phyloP scores from a whole-genome alignment of 35 echinoderm and acorn worm genomes.

The Ophioderma brevispina region DNA sequence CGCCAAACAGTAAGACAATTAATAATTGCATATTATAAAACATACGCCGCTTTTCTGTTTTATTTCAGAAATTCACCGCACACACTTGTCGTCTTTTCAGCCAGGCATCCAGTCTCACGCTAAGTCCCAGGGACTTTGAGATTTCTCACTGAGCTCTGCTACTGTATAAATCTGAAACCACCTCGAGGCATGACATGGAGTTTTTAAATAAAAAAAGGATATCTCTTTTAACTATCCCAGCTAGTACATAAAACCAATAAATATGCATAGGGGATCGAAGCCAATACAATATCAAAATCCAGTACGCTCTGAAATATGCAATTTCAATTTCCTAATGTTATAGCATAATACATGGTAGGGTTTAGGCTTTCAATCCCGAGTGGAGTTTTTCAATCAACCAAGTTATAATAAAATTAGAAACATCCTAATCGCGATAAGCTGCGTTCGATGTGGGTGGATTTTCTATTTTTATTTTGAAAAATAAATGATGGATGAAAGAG shows the following conservation, averaged over 20 bases:
- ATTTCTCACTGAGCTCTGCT: too few species aligned
- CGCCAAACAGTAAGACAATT: too few species aligned
- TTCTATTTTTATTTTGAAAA: not conserved
- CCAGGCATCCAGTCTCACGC: too few species aligned
- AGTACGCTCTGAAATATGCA: not conserved
- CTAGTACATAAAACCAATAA: constrained; percentile 1
- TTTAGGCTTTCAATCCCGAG: not conserved
- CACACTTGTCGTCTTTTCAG: too few species aligned
- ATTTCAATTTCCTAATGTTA: constrained; percentile 3
- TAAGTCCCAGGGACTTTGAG: too few species aligned
- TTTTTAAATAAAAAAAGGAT: not conserved
- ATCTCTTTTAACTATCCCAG: not conserved
- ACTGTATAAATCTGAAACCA: too few species aligned
- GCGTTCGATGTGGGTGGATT: not conserved
- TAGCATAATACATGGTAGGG: not conserved
- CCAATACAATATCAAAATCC: not conserved
- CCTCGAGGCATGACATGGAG: not conserved
- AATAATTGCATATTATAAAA: too few species aligned
- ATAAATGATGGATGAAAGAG: constrained; percentile 1
- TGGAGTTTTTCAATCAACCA: not conserved
- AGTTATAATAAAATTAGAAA: not conserved
- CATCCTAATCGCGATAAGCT: not conserved
- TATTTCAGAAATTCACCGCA: too few species aligned
- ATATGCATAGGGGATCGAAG: not conserved
- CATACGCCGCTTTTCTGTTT: too few species aligned